Evolutionary conservation across 2,888 invertebrate genomes (phyloP).

Genomic region (Aporophyla lueneburgensis): DNA sequence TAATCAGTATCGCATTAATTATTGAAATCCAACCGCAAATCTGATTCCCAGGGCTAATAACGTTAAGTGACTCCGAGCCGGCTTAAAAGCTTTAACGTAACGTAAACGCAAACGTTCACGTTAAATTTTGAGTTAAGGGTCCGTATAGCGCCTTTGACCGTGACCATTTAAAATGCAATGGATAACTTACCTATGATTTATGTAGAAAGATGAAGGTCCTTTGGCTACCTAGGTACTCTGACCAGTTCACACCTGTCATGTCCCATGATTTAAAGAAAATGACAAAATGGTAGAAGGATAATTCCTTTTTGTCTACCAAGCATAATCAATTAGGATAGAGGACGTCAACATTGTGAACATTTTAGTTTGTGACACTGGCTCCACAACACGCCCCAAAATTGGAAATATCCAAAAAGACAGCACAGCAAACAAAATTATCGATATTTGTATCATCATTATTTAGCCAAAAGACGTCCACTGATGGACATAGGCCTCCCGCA

Average conservation of each 20-base stretch:
- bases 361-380: neutral
- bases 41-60: slow-evolving; percentile 37
- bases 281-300: neutral
- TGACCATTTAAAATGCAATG: neutral
- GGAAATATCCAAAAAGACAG: neutral
- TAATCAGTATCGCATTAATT: slow-evolving; percentile 39
- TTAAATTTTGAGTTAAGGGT: slow-evolving; percentile 29
- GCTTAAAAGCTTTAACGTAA: slow-evolving; percentile 50
- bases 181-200: neutral
- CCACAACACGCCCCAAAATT: neutral
- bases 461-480: no score
- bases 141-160: neutral
- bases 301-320: neutral
- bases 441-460: neutral
- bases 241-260: neutral
- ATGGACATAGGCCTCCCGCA: no score
- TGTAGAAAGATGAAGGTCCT: neutral
- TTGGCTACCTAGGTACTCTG: neutral
- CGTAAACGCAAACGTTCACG: slow-evolving; percentile 22
- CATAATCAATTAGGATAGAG: neutral
- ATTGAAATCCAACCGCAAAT: slow-evolving; percentile 48
- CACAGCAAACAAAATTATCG: neutral
- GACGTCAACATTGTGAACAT: neutral
- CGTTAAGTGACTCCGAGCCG: slow-evolving; percentile 40
- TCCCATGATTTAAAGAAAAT: neutral